Conservation (phyloP, 2,113 vertebrate species). For the Larimichthys crocea region DNA sequence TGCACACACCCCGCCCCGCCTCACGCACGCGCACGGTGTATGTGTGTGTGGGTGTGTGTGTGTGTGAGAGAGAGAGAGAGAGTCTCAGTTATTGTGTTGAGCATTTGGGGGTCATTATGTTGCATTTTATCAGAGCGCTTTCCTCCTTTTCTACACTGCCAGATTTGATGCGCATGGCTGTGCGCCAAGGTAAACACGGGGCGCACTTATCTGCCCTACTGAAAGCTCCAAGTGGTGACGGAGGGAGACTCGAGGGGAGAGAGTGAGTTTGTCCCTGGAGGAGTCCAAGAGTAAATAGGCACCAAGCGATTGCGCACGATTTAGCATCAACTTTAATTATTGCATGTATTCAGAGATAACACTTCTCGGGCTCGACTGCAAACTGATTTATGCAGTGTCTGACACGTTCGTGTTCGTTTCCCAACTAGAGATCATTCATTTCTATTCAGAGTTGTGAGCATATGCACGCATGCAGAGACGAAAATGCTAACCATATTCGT, state of each 20-base stretch:
- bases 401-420: constrained; percentile 38
- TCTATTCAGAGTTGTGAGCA: constrained; percentile 62
- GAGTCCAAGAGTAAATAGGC: constrained; percentile 61
- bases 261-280: constrained; percentile 50
- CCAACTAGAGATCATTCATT: constrained; percentile 36
- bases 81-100: constrained; percentile 16
- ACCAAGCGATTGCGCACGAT: constrained; percentile 65
- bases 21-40: not conserved
- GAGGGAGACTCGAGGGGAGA: constrained; percentile 28
- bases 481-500: constrained; percentile 54
- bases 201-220: constrained; percentile 70
- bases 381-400: constrained; percentile 71
- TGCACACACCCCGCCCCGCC: not conserved
- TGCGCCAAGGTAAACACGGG: constrained; percentile 74
- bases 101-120: constrained; percentile 51
- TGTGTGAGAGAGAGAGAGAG: not conserved
- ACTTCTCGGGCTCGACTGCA: constrained; percentile 51
- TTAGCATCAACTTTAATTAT: constrained; percentile 76
- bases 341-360: constrained; percentile 72
- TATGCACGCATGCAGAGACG: constrained; percentile 52
- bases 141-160: constrained; percentile 55
- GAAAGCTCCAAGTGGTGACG: constrained; percentile 63
- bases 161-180: constrained; percentile 74
- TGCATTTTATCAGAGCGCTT: constrained; percentile 65
- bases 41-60: too few species aligned